Evolutionary conservation across 2,888 invertebrate species (phyloP).

Genomic region (Drosophila mimetica): DNA sequence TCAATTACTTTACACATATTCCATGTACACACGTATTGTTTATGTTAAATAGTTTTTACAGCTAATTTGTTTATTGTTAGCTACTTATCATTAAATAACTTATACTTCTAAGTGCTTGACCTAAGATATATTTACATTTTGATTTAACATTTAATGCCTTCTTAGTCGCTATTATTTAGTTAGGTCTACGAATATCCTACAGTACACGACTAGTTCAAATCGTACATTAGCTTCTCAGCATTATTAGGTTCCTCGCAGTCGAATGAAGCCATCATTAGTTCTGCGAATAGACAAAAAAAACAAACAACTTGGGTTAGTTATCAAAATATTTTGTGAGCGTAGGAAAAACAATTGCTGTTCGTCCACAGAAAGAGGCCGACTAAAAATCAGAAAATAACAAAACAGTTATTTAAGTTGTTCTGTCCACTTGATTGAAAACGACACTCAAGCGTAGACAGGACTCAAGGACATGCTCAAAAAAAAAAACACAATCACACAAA

Average conservation of each 20-base stretch:
- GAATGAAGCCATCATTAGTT: slow-evolving; percentile 83
- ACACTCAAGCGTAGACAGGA: slow-evolving; percentile 62
- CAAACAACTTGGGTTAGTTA: slow-evolving; percentile 14
- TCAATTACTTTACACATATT: slow-evolving; percentile 20
- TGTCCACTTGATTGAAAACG: slow-evolving; percentile 71
- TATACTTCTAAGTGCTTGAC: slow-evolving; percentile 12
- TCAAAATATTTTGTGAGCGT: slow-evolving; percentile 7
- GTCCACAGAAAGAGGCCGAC: slow-evolving; percentile 15
- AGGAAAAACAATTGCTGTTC: slow-evolving; percentile 2
- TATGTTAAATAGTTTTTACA: slow-evolving; percentile 4
- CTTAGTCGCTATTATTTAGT: slow-evolving; percentile 22
- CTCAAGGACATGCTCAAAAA: slow-evolving; percentile 22
- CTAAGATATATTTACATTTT: slow-evolving; percentile 23
- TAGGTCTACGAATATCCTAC: not conserved
- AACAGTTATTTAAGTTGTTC: slow-evolving; percentile 57
- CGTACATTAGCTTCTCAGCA: slow-evolving; percentile 83
- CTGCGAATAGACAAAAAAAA: slow-evolving; percentile 55
- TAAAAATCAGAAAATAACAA: slow-evolving; percentile 47
- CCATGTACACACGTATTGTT: slow-evolving; percentile 18
- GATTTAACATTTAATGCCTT: slow-evolving; percentile 39
- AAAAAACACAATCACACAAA: slow-evolving; percentile 34
- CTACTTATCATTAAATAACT: slow-evolving; percentile 25
- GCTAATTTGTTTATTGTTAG: slow-evolving; percentile 20
- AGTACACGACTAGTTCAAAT: slow-evolving; percentile 71
- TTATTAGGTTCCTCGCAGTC: slow-evolving; percentile 83